phyloP scores from a whole-genome alignment of 2,113 vertebrate genomes.

The western clawed frog (Xenopus tropicalis) region DNA sequence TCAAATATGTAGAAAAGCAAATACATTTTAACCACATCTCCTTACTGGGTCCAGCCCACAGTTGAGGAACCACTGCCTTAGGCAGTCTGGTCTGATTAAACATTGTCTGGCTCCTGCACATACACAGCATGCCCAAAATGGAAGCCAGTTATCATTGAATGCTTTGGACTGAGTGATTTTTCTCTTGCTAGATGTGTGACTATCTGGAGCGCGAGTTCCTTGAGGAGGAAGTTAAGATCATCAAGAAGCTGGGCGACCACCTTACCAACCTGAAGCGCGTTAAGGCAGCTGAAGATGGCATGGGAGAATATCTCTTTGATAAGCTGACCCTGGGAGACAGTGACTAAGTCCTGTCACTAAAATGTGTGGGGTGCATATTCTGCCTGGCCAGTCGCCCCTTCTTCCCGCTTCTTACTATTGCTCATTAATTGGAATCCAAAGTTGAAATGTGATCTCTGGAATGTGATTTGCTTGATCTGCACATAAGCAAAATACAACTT shows the following conservation, averaged over 20 bases:
- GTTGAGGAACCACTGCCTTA: too few relatives aligned
- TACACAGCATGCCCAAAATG: too few relatives aligned
- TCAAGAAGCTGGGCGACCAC: constrained; percentile 38
- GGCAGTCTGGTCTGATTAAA: too few relatives aligned
- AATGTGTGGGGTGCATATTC: not conserved
- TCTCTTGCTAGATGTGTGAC: constrained; percentile 28
- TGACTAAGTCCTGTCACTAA: not conserved
- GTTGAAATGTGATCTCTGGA: not conserved
- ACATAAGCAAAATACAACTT: not conserved
- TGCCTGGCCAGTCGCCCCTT: not conserved
- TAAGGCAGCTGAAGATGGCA: constrained; percentile 21
- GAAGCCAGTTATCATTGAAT: too few relatives aligned
- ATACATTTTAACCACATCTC: too few relatives aligned
- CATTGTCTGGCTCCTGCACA: too few relatives aligned
- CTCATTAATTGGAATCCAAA: not conserved
- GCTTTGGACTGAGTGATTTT: too few relatives aligned
- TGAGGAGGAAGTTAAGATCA: constrained; percentile 19
- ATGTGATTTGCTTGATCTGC: not conserved
- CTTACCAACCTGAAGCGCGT: constrained; percentile 30
- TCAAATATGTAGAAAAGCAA: too few relatives aligned
- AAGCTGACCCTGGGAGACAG: constrained; percentile 31
- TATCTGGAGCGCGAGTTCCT: constrained; percentile 24
- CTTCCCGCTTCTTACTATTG: not conserved
- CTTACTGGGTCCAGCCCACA: too few relatives aligned
- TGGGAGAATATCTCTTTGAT: constrained; percentile 62